Evolutionary conservation across 2,113 vertebrate species (phyloP), one percentile per base, ranked within the genome.

Genomic region (Propithecus coquereli): DNA sequence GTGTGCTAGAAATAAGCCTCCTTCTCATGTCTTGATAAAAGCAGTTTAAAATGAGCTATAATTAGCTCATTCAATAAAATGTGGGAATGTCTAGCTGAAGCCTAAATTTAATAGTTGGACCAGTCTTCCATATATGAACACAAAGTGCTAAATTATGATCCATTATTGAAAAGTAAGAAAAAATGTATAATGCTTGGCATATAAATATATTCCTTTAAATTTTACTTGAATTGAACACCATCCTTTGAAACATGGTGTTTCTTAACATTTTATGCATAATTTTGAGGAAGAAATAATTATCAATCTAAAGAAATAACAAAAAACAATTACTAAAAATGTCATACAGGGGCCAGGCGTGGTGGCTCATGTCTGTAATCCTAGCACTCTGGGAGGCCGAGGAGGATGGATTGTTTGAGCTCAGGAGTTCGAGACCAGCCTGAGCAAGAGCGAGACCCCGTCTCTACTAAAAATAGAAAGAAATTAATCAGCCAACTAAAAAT

Each of bases 21-120:
- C 87, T 79, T 73, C 30, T 68, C 63, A 50, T 87, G 34, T 87
- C 45, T 94, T 94, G 45, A 59, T 71, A 87, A 94, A 92, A 79
- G 45, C 54, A 87, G 6, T 73, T 94, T 54, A 32, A 86, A 89
- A 90, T 88, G 18, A 87, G n/a, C 8, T 74, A 17, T 50, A 94
- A 95, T 97, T 90, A 74, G 16, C 6, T 61, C 45, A 89, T 71
- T 94, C 68, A 95, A 57, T 34, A 94, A 83, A 85, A 86, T 27
- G 9, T 88, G 30, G 12, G 12, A 34, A 79, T 77, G 57, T 86
- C 20, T 59, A 90, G 74, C 13, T 57, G 34, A 76, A 76, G 9
- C 12, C 11, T 91, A 81, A 79, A 84, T 93, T 74, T 84, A 94
- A 32, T 43, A 14, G 23, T 91, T 91, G 57, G 14, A 81, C 14